Conservation (phyloP, 2,113 vertebrate genomes). For the Chloropsis cyanopogon region DNA sequence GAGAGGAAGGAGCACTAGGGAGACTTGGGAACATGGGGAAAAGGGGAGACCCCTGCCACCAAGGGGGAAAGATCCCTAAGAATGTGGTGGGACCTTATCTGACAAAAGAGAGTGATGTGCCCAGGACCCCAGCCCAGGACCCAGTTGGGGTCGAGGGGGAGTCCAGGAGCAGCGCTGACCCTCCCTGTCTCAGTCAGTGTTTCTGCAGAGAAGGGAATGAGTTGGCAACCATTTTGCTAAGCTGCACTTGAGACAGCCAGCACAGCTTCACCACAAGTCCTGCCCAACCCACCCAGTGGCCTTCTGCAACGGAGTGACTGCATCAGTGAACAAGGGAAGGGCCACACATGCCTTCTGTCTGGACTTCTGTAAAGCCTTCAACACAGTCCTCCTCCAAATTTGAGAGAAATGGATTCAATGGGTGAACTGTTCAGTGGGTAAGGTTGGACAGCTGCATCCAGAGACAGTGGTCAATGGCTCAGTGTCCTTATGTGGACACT, state of each 20-base stretch:
- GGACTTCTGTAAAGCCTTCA: not conserved
- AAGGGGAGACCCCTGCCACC: not conserved
- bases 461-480: not conserved
- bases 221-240: not conserved
- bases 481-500: not conserved
- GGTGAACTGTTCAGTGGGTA: not conserved
- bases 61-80: not conserved
- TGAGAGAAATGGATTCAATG: not conserved
- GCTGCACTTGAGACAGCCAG: not conserved
- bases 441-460: not conserved
- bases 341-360: not conserved
- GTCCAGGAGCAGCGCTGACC: accelerated
- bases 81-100: not conserved
- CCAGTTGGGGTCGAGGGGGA: accelerated
- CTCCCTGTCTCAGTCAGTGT: not conserved
- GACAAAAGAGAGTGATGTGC: accelerated
- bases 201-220: not conserved
- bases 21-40: not conserved
- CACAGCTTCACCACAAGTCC: not conserved
- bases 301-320: not conserved
- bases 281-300: not conserved
- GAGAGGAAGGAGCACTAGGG: not conserved
- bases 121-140: not conserved
- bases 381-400: not conserved
- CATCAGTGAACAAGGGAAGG: not conserved